phyloP scores from a whole-genome alignment of 2,113 vertebrate species.

The Prolemur simus region DNA sequence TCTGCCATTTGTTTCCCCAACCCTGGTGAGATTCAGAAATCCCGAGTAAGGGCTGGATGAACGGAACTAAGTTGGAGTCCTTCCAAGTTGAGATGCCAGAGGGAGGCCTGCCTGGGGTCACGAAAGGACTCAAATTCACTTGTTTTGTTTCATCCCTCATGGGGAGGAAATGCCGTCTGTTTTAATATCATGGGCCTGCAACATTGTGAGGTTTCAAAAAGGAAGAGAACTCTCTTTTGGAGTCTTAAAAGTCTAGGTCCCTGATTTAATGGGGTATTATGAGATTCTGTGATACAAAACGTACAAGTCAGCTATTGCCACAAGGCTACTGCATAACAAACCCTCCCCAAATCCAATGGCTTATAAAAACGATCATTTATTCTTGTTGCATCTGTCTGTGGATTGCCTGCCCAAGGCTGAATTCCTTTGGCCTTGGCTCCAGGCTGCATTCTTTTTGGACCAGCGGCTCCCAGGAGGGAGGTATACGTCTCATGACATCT shows the following conservation, averaged over 20 bases:
- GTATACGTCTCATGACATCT: fast-evolving
- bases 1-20: not conserved
- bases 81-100: not conserved
- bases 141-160: not conserved
- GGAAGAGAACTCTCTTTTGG: not conserved
- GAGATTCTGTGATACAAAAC: not conserved
- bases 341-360: too few species aligned
- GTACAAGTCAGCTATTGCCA: not conserved
- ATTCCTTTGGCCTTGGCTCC: not conserved
- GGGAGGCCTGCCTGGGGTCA: not conserved
- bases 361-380: fast-evolving
- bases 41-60: not conserved
- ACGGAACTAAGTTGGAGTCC: not conserved
- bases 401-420: not conserved
- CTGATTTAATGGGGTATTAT: not conserved
- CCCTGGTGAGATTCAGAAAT: not conserved
- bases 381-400: not conserved
- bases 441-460: not conserved
- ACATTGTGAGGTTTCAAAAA: not conserved
- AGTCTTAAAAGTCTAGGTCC: not conserved
- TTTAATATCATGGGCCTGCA: not conserved
- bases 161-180: not conserved
- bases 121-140: not conserved
- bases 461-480: not conserved
- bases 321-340: fast-evolving